Conservation (phyloP, 2,113 vertebrate species). For the Cyprinodon tularosa region DNA sequence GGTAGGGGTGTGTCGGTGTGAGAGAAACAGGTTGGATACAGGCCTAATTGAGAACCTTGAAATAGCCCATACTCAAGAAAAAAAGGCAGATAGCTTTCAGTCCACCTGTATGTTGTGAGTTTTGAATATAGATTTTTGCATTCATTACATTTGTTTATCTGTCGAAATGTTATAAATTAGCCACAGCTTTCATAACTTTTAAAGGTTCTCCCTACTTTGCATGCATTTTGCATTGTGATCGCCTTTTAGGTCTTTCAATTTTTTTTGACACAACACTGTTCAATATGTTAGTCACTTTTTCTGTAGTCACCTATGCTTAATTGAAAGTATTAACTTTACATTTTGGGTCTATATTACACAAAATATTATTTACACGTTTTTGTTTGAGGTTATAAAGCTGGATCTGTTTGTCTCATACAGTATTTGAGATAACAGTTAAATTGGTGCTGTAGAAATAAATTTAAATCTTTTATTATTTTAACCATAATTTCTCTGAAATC, state of each 20-base stretch:
- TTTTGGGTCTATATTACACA: no score
- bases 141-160: conserved; percentile 33
- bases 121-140: conserved; percentile 26
- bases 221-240: background rate
- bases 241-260: background rate
- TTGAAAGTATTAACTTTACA: background rate
- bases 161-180: conserved; percentile 12
- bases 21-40: conserved; percentile 9
- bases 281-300: background rate
- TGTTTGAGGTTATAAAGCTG: no score
- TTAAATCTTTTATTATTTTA: no score
- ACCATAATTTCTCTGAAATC: no score
- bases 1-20: background rate
- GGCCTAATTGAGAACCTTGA: conserved; percentile 18
- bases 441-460: no score
- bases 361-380: no score
- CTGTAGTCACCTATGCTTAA: background rate
- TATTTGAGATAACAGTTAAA: no score
- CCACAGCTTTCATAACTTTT: background rate
- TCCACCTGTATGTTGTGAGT: conserved; percentile 29
- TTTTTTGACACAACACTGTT: background rate
- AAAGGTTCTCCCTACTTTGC: conserved; percentile 6
- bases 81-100: conserved; percentile 11
- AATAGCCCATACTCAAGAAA: conserved; percentile 34
- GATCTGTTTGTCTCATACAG: no score